These are phyloP conservation scores for Pangasius larnaudii DNA, from an alignment of 2,797 vertebrate genomes.

Conservation along the genomic window DNA sequence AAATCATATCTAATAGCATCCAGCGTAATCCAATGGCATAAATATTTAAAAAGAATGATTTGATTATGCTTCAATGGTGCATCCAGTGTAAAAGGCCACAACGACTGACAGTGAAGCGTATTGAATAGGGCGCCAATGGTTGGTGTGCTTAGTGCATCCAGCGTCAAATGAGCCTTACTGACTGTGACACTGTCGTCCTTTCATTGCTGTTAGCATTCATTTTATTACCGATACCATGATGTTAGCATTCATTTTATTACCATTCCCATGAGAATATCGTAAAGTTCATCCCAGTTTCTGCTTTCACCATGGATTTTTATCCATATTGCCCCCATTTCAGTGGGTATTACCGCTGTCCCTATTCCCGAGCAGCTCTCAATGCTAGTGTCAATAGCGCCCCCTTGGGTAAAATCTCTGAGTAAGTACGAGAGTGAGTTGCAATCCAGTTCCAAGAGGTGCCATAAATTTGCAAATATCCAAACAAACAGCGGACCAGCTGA, in stretches of 20 bases:
- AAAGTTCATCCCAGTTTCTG: not conserved
- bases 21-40: not conserved
- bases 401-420: not conserved
- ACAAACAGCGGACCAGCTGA: not conserved
- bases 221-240: not conserved
- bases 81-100: not conserved
- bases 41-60: not conserved
- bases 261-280: not conserved
- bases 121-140: not conserved
- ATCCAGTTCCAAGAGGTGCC: not conserved
- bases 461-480: constrained; percentile 2
- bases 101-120: not conserved
- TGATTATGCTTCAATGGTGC: not conserved
- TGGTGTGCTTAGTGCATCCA: not conserved
- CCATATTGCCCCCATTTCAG: not conserved
- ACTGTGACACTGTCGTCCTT: not conserved
- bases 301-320: not conserved
- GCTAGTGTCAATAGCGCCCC: not conserved
- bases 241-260: not conserved
- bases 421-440: not conserved
- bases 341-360: not conserved
- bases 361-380: not conserved
- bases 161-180: not conserved
- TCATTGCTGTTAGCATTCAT: not conserved
- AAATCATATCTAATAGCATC: not conserved